Percentiles rank a stretch among this genome's conserved stretches.
Evolutionary conservation across 1,140 invertebrate genomes (phyloP).

Genomic region (Rhopalosiphum maidis): DNA sequence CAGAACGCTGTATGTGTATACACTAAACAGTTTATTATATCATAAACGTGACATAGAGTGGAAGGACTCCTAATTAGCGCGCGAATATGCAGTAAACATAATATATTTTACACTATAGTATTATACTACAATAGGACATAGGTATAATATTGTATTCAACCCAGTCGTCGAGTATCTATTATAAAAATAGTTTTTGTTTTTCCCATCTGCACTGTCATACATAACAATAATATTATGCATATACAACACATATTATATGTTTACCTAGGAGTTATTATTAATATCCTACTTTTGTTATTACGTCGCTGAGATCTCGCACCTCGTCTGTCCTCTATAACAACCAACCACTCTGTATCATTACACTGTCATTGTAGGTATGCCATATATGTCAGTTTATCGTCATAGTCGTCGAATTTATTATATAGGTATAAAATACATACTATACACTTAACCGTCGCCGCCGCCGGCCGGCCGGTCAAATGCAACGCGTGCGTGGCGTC

Average conservation of each 20-base stretch:
- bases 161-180: neutral
- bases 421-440: neutral
- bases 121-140: too few relatives aligned
- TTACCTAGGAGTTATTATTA: neutral
- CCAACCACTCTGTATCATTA: neutral
- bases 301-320: neutral
- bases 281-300: neutral
- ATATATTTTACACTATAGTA: neutral
- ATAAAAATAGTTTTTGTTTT: neutral
- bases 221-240: neutral
- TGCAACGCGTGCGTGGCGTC: neutral
- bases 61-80: neutral
- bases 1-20: neutral
- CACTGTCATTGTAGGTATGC: neutral
- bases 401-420: neutral
- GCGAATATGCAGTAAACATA: neutral
- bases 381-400: neutral
- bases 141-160: neutral
- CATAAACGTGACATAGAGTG: neutral
- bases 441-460: neutral
- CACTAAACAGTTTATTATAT: neutral
- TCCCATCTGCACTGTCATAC: neutral
- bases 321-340: neutral
- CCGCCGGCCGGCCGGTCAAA: neutral
- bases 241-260: neutral